Evolutionary conservation across 2,888 invertebrate genomes (phyloP), one percentile per base, ranked within the genome.

Genomic region (Ophion ellenae): DNA sequence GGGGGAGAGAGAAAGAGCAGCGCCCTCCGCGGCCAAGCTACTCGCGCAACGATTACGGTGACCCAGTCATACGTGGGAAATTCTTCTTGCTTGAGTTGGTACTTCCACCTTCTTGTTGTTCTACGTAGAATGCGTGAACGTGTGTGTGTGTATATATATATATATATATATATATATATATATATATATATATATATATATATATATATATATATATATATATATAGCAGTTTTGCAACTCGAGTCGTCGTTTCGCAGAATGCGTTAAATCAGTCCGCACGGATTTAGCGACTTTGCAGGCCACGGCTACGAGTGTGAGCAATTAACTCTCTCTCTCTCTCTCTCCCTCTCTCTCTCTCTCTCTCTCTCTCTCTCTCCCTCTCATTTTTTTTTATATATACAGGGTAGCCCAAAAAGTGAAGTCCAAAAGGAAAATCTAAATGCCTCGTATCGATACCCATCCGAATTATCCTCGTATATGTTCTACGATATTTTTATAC

Each of bases 31-130:
- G 53, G 53, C 47, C 47, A 9, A 47, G 69, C 53, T 53, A 76
- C 57, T 64, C 53, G 76, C 32, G 76, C 53, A 20, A 47, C 53
- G 28, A 63, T 47, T 66, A 40, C 36, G 85, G 78, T 75, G 81
- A 88, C 87, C 88, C 87, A 88, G 87, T 88, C 81, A 86, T 85
- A 87, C 88, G 87, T 88, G 88, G 86, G 88, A 88, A 88, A 87
- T 86, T 82, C 81, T 88, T 86, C 79, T 77, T 73, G 80, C 59
- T 63, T 53, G 70, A 76, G 75, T 63, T 76, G 32, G 59, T 81
- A 86, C 81, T 85, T 64, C n/a, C 64, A 66, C 40, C 79, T 64
- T 61, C 53, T 75, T 59, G 40, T 69, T 53, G 59, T 78, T 69
- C 20, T 67, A 57, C 53, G 20, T 40, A n/a, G 20, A 61, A 20